phyloP scores from a whole-genome alignment of 2,888 invertebrate genomes.

The Malachius bipustulatus region DNA sequence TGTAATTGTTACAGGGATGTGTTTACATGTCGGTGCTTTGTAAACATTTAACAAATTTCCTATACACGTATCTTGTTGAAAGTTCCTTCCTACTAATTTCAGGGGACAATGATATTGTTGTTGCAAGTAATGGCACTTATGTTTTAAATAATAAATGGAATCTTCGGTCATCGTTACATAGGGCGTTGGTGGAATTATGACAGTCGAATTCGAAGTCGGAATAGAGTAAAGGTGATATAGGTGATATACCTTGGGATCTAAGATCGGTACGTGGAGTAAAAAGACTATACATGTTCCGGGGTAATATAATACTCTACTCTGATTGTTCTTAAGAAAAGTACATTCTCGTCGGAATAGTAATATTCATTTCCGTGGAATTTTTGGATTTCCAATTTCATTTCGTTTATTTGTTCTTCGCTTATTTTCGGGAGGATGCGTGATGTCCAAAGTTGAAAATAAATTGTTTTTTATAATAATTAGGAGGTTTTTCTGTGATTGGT shows the following conservation, averaged over 20 bases:
- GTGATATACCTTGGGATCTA: not conserved
- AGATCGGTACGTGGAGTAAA: not conserved
- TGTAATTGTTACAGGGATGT: not conserved
- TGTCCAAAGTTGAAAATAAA: no score
- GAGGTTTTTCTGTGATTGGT: no score
- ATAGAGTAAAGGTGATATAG: not conserved
- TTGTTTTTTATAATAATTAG: no score
- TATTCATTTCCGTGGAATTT: not conserved
- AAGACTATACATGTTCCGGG: not conserved
- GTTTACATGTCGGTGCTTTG: not conserved
- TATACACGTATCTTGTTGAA: not conserved
- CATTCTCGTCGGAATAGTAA: not conserved
- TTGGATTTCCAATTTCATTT: not conserved
- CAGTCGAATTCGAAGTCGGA: not conserved
- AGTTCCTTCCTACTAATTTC: not conserved
- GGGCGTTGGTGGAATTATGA: not conserved
- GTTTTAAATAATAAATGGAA: not conserved
- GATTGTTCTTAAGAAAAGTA: not conserved
- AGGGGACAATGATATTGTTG: not conserved
- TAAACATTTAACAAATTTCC: not conserved
- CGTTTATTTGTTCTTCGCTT: not conserved
- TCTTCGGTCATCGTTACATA: not conserved
- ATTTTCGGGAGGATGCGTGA: not conserved
- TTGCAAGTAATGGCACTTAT: no score
- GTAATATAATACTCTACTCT: conserved; percentile 1